Base-by-base conservation (phyloP, 2,113 vertebrate species). In the Hippoglossus stenolepis region DNA sequence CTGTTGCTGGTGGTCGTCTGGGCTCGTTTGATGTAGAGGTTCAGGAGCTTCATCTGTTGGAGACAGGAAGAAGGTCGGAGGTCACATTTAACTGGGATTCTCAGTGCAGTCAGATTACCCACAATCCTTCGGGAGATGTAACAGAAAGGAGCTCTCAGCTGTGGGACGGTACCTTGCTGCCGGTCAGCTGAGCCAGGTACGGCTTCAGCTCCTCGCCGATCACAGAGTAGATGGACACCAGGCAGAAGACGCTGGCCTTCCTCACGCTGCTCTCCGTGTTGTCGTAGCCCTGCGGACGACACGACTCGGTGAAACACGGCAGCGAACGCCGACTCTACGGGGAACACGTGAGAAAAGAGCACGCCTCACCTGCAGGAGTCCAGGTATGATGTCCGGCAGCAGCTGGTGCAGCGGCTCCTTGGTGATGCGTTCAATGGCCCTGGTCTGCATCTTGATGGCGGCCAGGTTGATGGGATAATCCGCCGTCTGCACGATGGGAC, bases 371-470 rank as follows among this genome's bases (percentile, higher is more conserved):
- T 98, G 97, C 85, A 99, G 93, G 72, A 99, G 92, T 14, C 97
- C 97, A 0, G 97, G 97, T 75, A 98, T 97, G 84, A 98, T 95
- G 89, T 98, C 97, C 0, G 95, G 94, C 40, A 99, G 95, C 76
- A 99, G 96, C 82, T 95, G 95, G 66, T 95, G 95, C 79, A 99
- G 89, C 0, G 96, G 95, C 70, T 98, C 97, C 93, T 95, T 95
- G 77, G 95, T 85, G 51, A 97, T 96, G 86, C 97, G 96, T 82
- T 99, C 97, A 0, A 97, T 96, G 60, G 98, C 97, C 81, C 96
- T 96, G 0, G 97, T 98, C 90, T 98, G 97, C 97, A 99, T 99
- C 93, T 98, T 99, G 91, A 99, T 99, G 89, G 97, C 97, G 0
- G 97, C 97, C 61, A 99, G 94, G 78, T 98, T 98, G 90, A 99